A percentile compares a stretch with the other conserved stretches of the same genome.
Conservation (phyloP, 92 coral and sea anemone species). For the Porites rus region DNA sequence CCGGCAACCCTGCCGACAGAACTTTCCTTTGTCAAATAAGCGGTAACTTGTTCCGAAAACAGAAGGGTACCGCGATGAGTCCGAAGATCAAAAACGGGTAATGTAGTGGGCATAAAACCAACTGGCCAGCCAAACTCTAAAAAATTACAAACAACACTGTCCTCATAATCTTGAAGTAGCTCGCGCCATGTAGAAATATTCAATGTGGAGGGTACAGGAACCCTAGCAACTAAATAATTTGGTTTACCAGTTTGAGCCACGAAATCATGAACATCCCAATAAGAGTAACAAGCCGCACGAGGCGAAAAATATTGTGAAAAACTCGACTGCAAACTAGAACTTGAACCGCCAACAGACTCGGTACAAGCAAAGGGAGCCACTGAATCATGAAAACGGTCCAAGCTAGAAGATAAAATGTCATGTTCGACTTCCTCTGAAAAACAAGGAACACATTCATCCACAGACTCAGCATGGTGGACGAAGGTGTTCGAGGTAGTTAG, state of each 20-base stretch:
- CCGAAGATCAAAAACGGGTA: too few species aligned
- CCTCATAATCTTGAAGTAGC: too few species aligned
- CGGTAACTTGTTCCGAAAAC: constrained; percentile 14
- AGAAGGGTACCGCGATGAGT: constrained; percentile 9
- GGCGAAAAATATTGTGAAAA: neutral
- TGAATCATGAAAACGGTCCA: constrained; percentile 4
- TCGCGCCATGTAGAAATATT: too few species aligned
- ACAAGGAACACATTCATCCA: constrained; percentile 1
- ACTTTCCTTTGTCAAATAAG: too few species aligned
- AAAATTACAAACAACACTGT: too few species aligned
- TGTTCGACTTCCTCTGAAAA: constrained; percentile 4
- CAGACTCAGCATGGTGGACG: neutral
- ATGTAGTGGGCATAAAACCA: too few species aligned
- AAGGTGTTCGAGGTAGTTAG: neutral
- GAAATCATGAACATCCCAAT: constrained; percentile 13
- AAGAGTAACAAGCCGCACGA: too few species aligned
- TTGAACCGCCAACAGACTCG: neutral
- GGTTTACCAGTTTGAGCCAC: constrained; percentile 5
- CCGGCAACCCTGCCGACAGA: too few species aligned
- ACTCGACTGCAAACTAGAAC: constrained; percentile 3
- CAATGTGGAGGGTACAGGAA: too few species aligned
- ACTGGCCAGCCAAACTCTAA: too few species aligned
- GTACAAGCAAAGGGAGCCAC: too few species aligned
- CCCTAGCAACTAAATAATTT: too few species aligned
- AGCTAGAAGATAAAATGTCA: constrained; percentile 8